A percentile compares a stretch with the other conserved stretches of the same genome.
These are phyloP conservation scores for Mayetiola destructor DNA, from an alignment of 2,888 invertebrate genomes.

Conservation along the genomic window DNA sequence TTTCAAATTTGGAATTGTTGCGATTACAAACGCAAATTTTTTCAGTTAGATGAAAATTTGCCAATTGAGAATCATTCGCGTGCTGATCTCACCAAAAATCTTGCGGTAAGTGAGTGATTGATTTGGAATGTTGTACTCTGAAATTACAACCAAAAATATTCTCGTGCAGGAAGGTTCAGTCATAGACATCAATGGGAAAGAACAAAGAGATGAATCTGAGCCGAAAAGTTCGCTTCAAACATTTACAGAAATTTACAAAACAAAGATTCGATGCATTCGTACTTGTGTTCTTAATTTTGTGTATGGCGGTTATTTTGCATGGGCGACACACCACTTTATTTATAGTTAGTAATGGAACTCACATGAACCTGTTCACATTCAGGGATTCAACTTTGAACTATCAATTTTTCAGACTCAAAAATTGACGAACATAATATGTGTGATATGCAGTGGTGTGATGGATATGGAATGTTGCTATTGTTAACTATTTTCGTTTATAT, in stretches of 20 bases:
- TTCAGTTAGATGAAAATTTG: too few relatives aligned
- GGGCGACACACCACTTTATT: slow-evolving; percentile 29
- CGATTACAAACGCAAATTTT: too few relatives aligned
- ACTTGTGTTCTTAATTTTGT: slow-evolving; percentile 22
- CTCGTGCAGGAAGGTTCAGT: too few relatives aligned
- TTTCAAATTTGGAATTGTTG: too few relatives aligned
- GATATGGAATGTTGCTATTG: slow-evolving; percentile 57
- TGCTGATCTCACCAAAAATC: too few relatives aligned
- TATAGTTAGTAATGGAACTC: slow-evolving; percentile 22
- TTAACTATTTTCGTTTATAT: slow-evolving; percentile 45
- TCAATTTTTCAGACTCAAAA: not conserved
- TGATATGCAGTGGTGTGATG: slow-evolving; percentile 41
- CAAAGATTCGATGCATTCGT: not conserved
- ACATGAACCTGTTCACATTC: not conserved
- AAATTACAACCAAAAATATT: too few relatives aligned
- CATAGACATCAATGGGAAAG: too few relatives aligned
- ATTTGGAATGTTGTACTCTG: too few relatives aligned
- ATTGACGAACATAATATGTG: slow-evolving; percentile 20
- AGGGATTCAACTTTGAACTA: not conserved
- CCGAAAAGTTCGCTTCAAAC: not conserved
- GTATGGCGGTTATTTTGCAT: slow-evolving; percentile 28
- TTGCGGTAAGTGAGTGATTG: too few relatives aligned
- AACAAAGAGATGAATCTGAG: not conserved
- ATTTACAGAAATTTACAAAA: not conserved
- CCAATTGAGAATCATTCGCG: too few relatives aligned